Evolutionary conservation across 2,113 vertebrate genomes (phyloP), one percentile per base, ranked within the genome.

Genomic region (Paramisgurnus dabryanus): DNA sequence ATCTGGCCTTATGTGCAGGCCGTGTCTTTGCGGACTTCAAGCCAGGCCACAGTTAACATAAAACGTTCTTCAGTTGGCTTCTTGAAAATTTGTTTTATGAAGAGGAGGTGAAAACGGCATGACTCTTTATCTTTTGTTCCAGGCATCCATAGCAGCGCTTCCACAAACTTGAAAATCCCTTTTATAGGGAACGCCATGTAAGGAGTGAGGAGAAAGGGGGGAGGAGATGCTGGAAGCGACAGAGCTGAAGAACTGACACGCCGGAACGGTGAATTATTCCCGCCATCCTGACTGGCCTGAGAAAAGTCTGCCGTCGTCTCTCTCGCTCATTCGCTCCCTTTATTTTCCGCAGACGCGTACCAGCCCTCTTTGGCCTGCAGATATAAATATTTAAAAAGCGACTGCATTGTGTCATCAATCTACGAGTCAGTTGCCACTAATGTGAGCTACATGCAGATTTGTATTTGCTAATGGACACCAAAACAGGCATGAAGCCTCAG

Each of bases 371-470:
- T 85, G 67, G 83, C 77, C 55, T 65, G 75, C 69, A 50, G 70
- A 66, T 81, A 85, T 87, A 88, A 87, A 88, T 88, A 87, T 88
- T 88, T 86, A 88, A 88, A 80, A 82, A 82, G 81, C 18, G 78
- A 65, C 75, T 45, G 66, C 18, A 60, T 15, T 40, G 77, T 77
- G 74, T 82, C 87, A 87, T 85, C 81, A 86, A 86, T 88, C 84
- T 82, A 17, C 45, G 61, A 82, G 86, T 85, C 87, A 80, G 74
- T 79, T 83, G 79, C 83, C 79, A 88, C 87, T 86, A 86, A 80
- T 69, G 70, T 18, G 39, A 67, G 66, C 41, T 73, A 65, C 58
- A 66, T 79, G 72, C 61, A 41, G 64, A 82, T 83, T 83, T 77
- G 76, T 63, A 65, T 70, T 76, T 40, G 9, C 80, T 83, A 71